A percentile compares a stretch with the other conserved stretches of the same genome.
phyloP scores from a whole-genome alignment of 1,140 invertebrate species.

The Scaptomyza hsui region DNA sequence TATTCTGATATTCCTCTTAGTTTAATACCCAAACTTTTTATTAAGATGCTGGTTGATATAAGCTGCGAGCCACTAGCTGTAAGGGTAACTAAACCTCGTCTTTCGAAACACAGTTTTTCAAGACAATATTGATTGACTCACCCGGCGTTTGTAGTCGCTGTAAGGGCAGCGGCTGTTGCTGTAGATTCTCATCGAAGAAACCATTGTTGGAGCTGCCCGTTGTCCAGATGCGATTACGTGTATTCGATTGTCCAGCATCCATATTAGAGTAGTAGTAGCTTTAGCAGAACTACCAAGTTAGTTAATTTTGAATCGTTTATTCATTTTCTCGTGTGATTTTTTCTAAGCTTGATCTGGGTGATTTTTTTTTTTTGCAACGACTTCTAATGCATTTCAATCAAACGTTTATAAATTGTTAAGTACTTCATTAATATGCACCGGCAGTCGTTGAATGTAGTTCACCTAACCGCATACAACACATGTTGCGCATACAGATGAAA shows the following conservation, averaged over 20 bases:
- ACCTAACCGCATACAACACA: constrained; percentile 43
- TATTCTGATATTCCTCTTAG: too few relatives aligned
- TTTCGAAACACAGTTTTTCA: too few relatives aligned
- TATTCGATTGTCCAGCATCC: constrained; percentile 35
- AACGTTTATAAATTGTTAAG: neutral
- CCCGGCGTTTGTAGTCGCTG: constrained; percentile 70
- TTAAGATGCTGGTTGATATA: too few relatives aligned
- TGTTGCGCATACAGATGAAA: constrained; percentile 57
- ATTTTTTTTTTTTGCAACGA: constrained; percentile 39
- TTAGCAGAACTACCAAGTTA: neutral
- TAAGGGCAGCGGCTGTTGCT: constrained; percentile 58
- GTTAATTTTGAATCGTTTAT: constrained; percentile 27
- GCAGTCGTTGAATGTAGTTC: constrained; percentile 45
- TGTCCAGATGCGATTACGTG: constrained; percentile 64
- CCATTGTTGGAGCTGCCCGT: constrained; percentile 63
- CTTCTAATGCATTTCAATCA: constrained; percentile 50
- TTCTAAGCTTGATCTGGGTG: constrained; percentile 10
- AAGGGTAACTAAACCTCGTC: too few relatives aligned
- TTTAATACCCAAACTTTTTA: too few relatives aligned
- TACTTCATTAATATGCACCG: constrained; percentile 35
- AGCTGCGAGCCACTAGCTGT: too few relatives aligned
- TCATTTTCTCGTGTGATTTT: constrained; percentile 57
- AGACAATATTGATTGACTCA: constrained; percentile 28
- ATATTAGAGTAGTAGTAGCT: constrained; percentile 22
- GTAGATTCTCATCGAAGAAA: constrained; percentile 62